A percentile compares a stretch with the other conserved stretches of the same genome.
These are phyloP conservation scores for Pachyseris speciosa DNA, from an alignment of 64 coral and sea anemone genomes.

Conservation along the genomic window DNA sequence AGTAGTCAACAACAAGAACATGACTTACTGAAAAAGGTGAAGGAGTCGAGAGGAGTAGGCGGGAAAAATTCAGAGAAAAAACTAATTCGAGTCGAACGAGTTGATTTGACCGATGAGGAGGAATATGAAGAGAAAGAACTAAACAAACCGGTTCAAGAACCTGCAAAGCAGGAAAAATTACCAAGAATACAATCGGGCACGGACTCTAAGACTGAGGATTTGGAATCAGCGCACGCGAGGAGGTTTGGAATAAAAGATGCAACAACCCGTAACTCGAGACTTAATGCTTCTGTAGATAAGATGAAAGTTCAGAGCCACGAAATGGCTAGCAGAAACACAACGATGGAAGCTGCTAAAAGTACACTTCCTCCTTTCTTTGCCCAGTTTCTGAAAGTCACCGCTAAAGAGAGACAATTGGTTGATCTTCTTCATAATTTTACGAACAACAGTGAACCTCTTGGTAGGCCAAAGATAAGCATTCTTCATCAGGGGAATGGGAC, in stretches of 20 bases:
- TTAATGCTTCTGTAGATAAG: not conserved
- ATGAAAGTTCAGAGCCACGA: not conserved
- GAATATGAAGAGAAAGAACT: not conserved
- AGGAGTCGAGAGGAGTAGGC: not conserved
- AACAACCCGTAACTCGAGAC: not conserved
- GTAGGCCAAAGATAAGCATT: not conserved
- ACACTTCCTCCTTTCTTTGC: conserved; percentile 32
- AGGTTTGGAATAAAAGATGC: conserved; percentile 6
- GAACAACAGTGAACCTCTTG: not conserved
- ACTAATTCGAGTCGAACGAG: conserved; percentile 45
- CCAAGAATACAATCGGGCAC: not conserved
- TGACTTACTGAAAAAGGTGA: conserved; percentile 1
- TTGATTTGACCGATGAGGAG: conserved; percentile 21
- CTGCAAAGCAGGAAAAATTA: not conserved
- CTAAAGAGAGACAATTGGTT: conserved; percentile 12
- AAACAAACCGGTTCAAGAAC: not conserved
- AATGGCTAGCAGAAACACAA: not conserved
- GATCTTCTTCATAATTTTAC: conserved; percentile 42
- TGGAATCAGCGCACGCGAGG: not conserved
- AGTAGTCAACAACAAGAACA: not conserved
- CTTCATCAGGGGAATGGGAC: not conserved
- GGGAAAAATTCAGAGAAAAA: not conserved
- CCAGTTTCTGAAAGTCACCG: conserved; percentile 24
- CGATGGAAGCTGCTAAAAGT: not conserved
- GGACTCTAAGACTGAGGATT: not conserved